phyloP scores from a whole-genome alignment of 1,140 invertebrate species.

The Drosophila athabasca region DNA sequence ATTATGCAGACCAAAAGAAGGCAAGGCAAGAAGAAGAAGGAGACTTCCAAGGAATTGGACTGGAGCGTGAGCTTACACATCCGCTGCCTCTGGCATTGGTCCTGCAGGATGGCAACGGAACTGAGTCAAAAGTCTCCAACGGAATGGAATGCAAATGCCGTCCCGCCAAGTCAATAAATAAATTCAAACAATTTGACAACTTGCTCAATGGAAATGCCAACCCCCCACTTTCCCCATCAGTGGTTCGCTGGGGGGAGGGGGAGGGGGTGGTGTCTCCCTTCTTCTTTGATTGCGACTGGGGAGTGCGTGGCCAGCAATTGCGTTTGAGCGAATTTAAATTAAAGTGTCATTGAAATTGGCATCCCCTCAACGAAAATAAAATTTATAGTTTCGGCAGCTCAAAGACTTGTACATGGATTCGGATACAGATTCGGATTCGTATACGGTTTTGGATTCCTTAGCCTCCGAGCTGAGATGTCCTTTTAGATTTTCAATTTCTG shows the following conservation, averaged over 20 bases:
- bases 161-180: constrained; percentile 76
- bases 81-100: constrained; percentile 46
- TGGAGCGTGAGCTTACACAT: constrained; percentile 57
- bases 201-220: constrained; percentile 62
- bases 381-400: constrained; percentile 75
- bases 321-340: constrained; percentile 82
- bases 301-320: constrained; percentile 75
- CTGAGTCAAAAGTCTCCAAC: constrained; percentile 66
- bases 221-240: constrained; percentile 25
- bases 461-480: constrained; percentile 25
- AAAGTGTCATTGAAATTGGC: constrained; percentile 81
- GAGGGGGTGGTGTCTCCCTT: background rate
- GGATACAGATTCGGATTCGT: too few relatives aligned
- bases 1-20: constrained; percentile 48
- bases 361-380: constrained; percentile 77
- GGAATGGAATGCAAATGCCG: constrained; percentile 75
- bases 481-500: constrained; percentile 64
- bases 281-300: constrained; percentile 61
- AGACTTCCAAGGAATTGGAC: background rate
- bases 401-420: constrained; percentile 6
- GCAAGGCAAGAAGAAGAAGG: background rate
- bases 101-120: constrained; percentile 24
- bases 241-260: constrained; percentile 17
- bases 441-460: constrained; percentile 3
- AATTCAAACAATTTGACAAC: constrained; percentile 82